Evolutionary conservation across 2,113 vertebrate genomes (phyloP).

Genomic region (Regulus satrapa): DNA sequence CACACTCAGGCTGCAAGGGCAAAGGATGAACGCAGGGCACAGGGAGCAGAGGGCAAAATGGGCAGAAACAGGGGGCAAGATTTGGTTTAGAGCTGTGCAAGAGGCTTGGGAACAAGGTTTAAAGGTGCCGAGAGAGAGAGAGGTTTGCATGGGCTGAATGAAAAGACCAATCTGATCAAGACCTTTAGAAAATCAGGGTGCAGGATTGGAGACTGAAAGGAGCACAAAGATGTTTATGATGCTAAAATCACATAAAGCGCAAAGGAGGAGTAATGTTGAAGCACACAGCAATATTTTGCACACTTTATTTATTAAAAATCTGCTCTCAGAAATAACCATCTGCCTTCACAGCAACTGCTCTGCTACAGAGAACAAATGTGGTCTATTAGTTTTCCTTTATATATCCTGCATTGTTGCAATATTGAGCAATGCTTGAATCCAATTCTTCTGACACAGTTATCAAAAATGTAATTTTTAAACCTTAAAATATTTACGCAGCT

Average conservation of each 20-base stretch:
- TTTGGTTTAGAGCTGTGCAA: background rate
- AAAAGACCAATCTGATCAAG: background rate
- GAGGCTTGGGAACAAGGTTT: background rate
- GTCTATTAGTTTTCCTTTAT: constrained; percentile 31
- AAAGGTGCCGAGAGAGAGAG: background rate
- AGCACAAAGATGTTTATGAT: background rate
- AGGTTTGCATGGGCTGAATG: background rate
- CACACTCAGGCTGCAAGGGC: background rate
- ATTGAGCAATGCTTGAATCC: constrained; percentile 4
- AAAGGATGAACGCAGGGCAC: background rate
- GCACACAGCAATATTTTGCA: background rate
- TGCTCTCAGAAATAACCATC: background rate
- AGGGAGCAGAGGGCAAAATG: rapidly evolving
- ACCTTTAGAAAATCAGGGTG: background rate
- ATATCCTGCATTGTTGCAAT: background rate
- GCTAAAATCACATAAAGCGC: background rate
- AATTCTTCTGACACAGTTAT: constrained; percentile 18
- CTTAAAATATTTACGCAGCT: constrained; percentile 38
- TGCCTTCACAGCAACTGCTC: background rate
- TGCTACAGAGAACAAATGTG: background rate
- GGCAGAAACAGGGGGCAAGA: background rate
- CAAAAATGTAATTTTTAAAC: constrained; percentile 37
- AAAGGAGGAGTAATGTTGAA: background rate
- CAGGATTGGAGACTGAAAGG: background rate
- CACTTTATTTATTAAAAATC: constrained; percentile 1